A percentile compares a stretch with the other conserved stretches of the same genome.
Evolutionary conservation across 2,888 invertebrate genomes (phyloP).

Genomic region (Rhagonycha fulva): DNA sequence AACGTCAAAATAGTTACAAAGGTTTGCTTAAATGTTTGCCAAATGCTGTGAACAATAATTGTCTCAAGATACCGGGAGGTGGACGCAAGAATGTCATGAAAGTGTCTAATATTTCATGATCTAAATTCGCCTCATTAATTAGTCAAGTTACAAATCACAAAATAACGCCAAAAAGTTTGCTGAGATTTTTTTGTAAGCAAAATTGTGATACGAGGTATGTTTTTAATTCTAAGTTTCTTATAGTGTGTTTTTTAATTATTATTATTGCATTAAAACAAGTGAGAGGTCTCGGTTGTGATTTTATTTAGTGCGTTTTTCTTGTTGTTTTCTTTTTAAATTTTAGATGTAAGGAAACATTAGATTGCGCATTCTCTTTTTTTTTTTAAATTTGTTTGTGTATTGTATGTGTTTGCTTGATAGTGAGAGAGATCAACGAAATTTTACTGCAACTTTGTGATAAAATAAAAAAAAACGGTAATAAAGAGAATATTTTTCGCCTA

Average conservation of each 20-base stretch:
- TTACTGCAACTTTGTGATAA: not conserved
- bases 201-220: not conserved
- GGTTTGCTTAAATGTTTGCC: conserved; percentile 52
- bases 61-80: conserved; percentile 29
- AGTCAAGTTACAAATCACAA: not conserved
- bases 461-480: not conserved
- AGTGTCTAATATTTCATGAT: conserved; percentile 20
- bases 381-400: not conserved
- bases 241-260: not conserved
- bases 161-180: not conserved
- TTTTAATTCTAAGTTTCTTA: not conserved
- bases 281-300: not conserved
- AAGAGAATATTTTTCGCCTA: not conserved
- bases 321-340: not conserved
- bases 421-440: not conserved
- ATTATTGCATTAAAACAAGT: not conserved
- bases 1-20: conserved; percentile 40
- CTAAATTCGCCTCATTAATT: not conserved
- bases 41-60: conserved; percentile 33
- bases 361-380: not conserved
- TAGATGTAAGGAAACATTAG: not conserved
- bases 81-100: conserved; percentile 32
- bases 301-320: not conserved
- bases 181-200: not conserved
- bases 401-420: not conserved